A percentile compares a stretch with the other conserved stretches of the same genome.
phyloP scores from a whole-genome alignment of 1,140 invertebrate species.

The Caenorhabditis remanei region DNA sequence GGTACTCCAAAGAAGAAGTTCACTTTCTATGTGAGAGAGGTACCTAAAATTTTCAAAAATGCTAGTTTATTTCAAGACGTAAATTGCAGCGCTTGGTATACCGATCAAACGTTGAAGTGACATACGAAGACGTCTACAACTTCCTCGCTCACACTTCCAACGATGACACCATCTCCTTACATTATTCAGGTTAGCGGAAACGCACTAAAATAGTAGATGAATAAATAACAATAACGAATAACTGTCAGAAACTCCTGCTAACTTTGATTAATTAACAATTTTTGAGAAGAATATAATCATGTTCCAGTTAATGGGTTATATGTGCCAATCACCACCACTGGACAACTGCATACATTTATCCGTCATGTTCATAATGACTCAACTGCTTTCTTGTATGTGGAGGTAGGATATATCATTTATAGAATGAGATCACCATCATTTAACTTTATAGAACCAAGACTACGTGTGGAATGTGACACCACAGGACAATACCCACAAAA shows the following conservation, averaged over 20 bases:
- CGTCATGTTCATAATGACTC: constrained; percentile 34
- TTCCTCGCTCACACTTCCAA: not conserved
- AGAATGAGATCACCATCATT: not conserved
- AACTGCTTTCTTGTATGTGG: not conserved
- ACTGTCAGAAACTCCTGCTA: too few relatives aligned
- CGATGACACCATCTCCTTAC: constrained; percentile 14
- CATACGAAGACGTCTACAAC: constrained; percentile 17
- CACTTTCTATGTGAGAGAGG: not conserved
- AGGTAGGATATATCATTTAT: not conserved
- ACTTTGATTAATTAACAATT: not conserved
- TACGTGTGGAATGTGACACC: constrained; percentile 11
- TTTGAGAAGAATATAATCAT: not conserved
- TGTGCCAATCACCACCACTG: constrained; percentile 23
- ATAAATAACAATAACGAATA: too few relatives aligned
- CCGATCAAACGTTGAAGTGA: constrained; percentile 22
- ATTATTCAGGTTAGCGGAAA: constrained; percentile 11
- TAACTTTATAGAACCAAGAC: constrained; percentile 12
- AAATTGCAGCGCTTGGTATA: constrained; percentile 19
- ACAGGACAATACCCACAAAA: constrained; percentile 16
- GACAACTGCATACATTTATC: constrained; percentile 25
- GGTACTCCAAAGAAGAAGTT: constrained; percentile 1
- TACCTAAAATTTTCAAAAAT: not conserved
- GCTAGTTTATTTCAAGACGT: not conserved
- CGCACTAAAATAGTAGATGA: too few relatives aligned
- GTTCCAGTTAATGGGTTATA: constrained; percentile 31